Conservation (phyloP, 2,888 invertebrate genomes). For the Volucella inflata region DNA sequence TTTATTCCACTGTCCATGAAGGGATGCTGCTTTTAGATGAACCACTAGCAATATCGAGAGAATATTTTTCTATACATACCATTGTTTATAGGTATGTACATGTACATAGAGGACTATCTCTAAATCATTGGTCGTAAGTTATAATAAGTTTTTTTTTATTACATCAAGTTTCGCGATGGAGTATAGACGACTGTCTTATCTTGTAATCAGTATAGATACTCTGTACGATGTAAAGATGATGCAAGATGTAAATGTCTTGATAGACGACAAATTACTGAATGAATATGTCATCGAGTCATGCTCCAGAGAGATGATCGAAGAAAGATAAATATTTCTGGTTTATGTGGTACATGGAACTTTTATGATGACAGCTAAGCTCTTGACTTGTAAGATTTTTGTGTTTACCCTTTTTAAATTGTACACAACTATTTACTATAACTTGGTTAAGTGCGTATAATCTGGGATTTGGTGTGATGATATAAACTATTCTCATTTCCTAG, state of each 20-base stretch:
- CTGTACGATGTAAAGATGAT: conserved; percentile 26
- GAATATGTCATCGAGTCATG: conserved; percentile 40
- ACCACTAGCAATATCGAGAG: no score
- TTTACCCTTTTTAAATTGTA: neutral
- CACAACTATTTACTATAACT: no score
- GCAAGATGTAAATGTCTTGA: conserved; percentile 26
- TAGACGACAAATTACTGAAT: conserved; percentile 41
- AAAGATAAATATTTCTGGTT: conserved; percentile 40
- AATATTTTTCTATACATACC: no score
- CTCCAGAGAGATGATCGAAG: conserved; percentile 44
- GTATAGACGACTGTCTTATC: conserved; percentile 66
- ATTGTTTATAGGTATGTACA: no score
- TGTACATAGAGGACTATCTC: conserved; percentile 9
- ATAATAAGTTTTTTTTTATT: conserved; percentile 58
- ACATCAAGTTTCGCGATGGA: conserved; percentile 52
- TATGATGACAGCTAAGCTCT: conserved; percentile 27
- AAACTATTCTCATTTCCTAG: no score
- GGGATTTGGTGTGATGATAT: no score
- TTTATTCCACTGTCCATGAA: conserved; percentile 36
- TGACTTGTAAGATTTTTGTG: conserved; percentile 22
- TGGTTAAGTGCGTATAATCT: no score
- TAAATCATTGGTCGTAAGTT: conserved; percentile 64
- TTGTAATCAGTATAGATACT: conserved; percentile 47
- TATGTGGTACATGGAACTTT: conserved; percentile 37
- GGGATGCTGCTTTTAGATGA: conserved; percentile 15